Conservation (phyloP, 1,140 invertebrate genomes). For the Aphelenchoides avenae region DNA sequence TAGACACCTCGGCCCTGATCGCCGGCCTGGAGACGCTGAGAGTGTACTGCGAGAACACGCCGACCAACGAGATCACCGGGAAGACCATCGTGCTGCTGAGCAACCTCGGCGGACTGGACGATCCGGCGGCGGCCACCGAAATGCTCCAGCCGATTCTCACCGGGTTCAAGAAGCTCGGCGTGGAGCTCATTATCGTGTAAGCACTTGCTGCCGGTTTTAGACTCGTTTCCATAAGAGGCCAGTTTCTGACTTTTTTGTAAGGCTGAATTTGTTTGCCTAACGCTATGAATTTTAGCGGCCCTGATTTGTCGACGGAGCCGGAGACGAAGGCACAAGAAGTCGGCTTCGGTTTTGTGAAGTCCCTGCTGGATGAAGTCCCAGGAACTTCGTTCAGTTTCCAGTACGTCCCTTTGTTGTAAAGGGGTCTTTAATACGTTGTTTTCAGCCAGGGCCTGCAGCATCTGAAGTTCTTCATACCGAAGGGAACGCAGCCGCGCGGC, state of each 20-base stretch:
- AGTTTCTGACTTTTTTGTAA: constrained; percentile 8
- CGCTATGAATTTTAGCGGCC: constrained; percentile 27
- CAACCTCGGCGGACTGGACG: constrained; percentile 21
- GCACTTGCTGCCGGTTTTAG: not conserved
- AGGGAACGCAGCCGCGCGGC: constrained; percentile 22
- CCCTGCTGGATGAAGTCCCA: constrained; percentile 10
- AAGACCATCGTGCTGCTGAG: constrained; percentile 20
- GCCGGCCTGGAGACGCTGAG: constrained; percentile 22
- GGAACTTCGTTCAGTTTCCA: constrained; percentile 21
- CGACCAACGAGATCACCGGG: constrained; percentile 3
- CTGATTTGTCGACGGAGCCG: constrained; percentile 12
- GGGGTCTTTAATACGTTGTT: constrained; percentile 1
- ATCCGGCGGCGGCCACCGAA: not conserved
- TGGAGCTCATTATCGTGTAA: constrained; percentile 24
- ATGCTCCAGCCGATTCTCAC: constrained; percentile 4
- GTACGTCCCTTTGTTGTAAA: not conserved
- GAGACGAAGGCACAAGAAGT: constrained; percentile 17
- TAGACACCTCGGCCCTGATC: constrained; percentile 29
- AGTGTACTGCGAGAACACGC: constrained; percentile 19
- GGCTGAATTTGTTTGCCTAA: no score
- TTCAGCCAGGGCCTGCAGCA: constrained; percentile 34
- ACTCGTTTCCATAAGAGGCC: constrained; percentile 1
- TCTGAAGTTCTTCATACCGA: constrained; percentile 32
- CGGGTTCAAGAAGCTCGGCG: constrained; percentile 15
- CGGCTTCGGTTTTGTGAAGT: constrained; percentile 19